These are phyloP conservation scores for Dromaius novaehollandiae DNA, from an alignment of 2,113 vertebrate genomes.

Conservation along the genomic window DNA sequence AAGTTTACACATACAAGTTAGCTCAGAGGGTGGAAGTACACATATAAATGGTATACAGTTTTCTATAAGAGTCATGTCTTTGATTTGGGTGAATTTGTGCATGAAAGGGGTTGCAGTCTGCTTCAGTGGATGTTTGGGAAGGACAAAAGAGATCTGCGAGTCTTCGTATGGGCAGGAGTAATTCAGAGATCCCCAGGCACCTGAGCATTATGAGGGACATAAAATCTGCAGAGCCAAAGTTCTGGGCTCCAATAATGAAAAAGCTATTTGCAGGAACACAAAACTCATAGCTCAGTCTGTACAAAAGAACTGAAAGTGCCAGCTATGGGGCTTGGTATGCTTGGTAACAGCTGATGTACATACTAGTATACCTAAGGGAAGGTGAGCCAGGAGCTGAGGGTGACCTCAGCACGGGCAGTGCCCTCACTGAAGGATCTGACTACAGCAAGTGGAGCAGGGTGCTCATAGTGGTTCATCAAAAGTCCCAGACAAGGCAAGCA, in stretches of 20 bases:
- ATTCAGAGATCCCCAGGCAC: neutral
- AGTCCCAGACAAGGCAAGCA: neutral
- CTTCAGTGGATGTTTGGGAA: neutral
- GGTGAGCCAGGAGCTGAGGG: neutral
- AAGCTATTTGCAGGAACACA: neutral
- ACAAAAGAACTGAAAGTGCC: neutral
- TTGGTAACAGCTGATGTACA: neutral
- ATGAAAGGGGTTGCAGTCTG: neutral
- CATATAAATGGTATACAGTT: neutral
- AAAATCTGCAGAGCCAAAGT: neutral
- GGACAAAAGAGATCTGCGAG: neutral
- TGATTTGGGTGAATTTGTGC: neutral
- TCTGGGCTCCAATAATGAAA: neutral
- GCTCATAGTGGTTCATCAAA: neutral
- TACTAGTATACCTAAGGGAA: neutral
- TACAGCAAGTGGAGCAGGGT: neutral
- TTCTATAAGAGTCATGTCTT: neutral
- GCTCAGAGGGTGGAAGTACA: neutral
- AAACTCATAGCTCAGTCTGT: neutral
- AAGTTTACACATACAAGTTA: neutral
- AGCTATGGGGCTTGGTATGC: neutral
- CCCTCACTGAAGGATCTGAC: neutral
- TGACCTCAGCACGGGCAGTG: neutral
- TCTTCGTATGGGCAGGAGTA: neutral
- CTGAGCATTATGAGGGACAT: neutral